Percentiles rank a stretch among this genome's conserved stretches.
phyloP scores from a whole-genome alignment of 2,113 vertebrate genomes.

The Ondatra zibethicus region DNA sequence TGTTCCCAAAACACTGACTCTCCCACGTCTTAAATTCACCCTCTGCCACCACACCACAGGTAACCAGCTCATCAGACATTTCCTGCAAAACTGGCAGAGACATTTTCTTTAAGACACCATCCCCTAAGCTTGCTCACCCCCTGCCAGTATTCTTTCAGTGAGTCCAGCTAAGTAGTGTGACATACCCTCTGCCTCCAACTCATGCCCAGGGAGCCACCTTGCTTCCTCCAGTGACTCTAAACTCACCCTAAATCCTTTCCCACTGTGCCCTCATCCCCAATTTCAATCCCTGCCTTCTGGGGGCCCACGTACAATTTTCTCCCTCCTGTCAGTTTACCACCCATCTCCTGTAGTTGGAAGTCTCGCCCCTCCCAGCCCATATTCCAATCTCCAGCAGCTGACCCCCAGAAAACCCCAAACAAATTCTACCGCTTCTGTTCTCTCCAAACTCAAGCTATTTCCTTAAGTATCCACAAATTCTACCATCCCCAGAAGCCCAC shows the following conservation, averaged over 20 bases:
- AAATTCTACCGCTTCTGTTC: slow-evolving; percentile 52
- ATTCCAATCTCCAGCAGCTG: slow-evolving; percentile 49
- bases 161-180: slow-evolving; percentile 1
- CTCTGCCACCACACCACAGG: slow-evolving; percentile 12
- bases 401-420: slow-evolving; percentile 53
- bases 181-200: slow-evolving; percentile 45
- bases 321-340: slow-evolving; percentile 44
- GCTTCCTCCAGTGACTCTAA: slow-evolving; percentile 23
- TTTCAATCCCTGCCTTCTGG: slow-evolving; percentile 27
- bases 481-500: slow-evolving; percentile 46
- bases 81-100: slow-evolving; percentile 39
- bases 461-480: slow-evolving; percentile 57
- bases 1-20: not conserved
- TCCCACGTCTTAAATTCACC: not conserved
- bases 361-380: slow-evolving; percentile 24
- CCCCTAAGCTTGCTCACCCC: slow-evolving; percentile 56
- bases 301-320: slow-evolving; percentile 50
- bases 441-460: not conserved
- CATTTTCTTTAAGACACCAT: slow-evolving; percentile 60
- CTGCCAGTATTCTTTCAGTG: slow-evolving; percentile 42
- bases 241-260: slow-evolving; percentile 40
- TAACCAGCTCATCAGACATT: slow-evolving; percentile 33
- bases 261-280: not conserved
- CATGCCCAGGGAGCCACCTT: not conserved
- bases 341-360: slow-evolving; percentile 11